Evolutionary conservation across 1,140 invertebrate species (phyloP).

Genomic region (Philaenus spumarius): DNA sequence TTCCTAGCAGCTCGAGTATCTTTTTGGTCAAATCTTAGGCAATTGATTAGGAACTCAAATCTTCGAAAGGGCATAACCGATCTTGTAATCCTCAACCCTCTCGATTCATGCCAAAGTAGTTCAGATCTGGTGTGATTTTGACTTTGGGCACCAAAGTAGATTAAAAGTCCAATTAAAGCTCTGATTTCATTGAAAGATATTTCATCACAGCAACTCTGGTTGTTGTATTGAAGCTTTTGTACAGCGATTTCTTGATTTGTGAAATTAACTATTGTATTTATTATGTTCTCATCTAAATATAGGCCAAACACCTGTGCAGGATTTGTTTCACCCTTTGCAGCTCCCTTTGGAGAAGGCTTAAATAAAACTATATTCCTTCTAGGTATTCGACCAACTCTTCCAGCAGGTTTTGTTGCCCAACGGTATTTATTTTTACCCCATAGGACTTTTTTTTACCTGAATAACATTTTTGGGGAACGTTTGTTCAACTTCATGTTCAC

Average conservation of each 20-base stretch:
- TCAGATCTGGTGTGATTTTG: conserved; percentile 1
- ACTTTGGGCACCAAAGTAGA: conserved; percentile 8
- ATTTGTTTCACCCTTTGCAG: conserved; percentile 4
- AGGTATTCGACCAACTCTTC: too few relatives aligned
- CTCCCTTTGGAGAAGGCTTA: conserved; percentile 1
- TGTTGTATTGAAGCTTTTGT: neutral
- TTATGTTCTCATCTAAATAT: neutral
- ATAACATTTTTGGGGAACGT: too few relatives aligned
- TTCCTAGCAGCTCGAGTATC: conserved; percentile 18
- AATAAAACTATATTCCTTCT: too few relatives aligned
- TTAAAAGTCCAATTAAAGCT: conserved; percentile 11
- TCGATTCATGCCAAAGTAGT: conserved; percentile 18
- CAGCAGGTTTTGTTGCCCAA: too few relatives aligned
- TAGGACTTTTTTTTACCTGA: too few relatives aligned
- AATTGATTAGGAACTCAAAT: conserved; percentile 23
- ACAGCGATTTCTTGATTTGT: neutral
- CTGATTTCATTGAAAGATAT: conserved; percentile 9
- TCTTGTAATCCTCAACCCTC: conserved; percentile 17
- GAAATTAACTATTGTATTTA: conserved; percentile 3
- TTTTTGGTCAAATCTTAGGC: conserved; percentile 26
- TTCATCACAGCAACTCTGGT: neutral
- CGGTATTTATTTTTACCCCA: too few relatives aligned
- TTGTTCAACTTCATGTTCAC: too few relatives aligned
- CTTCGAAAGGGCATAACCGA: conserved; percentile 23
- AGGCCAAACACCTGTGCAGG: neutral